Base-by-base conservation (phyloP, 2,113 vertebrate genomes). In the Brachirus orientalis region DNA sequence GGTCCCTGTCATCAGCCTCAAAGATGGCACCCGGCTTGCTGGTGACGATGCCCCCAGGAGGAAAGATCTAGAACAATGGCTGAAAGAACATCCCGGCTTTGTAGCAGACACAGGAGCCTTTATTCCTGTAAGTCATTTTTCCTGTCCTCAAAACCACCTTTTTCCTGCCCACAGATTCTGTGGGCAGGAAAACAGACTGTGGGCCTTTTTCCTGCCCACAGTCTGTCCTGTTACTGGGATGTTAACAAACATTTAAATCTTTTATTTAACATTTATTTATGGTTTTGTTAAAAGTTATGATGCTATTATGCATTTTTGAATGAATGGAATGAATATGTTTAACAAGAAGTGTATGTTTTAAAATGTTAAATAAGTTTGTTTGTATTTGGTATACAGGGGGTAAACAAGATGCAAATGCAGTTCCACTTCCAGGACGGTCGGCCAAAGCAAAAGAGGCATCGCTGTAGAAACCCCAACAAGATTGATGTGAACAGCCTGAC, bases 401-500 rank as follows among this genome's bases (percentile, higher is more conserved):
- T 90, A 33, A 93, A 86, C 79, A 94, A 94, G 77, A 89, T 95
- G 90, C 95, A 95, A 83, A 85, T 95, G 89, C 95, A 95, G 89
- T 94, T 98, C 86, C 96, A 98, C 3, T 94, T 98, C 86, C 97
- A 97, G 1, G 97, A 98, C 17, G 96, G 95, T 10, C 94, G 96
- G 17, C 98, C 98, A 35, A 99, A 99, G 79, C 98, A 99, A 87
- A 99, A 99, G 86, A 93, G 98, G 43, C 98, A 99, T 63, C 97
- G 98, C 63, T 99, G 98, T 75, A 91, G 97, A 78, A 99, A 99
- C 73, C 98, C 98, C 11, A 99, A 97, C 90, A 99, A 99, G 91
- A 92, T 99, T n/a, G 98, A 99, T 7, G 91, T 99, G 48, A 99
- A 97, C 80, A 99, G 96, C 75, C 93, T 99, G 58, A 99, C 98